Percentiles rank a stretch among this genome's conserved stretches.
phyloP scores from a whole-genome alignment of 1,140 invertebrate species.

The Mercenaria mercenaria region DNA sequence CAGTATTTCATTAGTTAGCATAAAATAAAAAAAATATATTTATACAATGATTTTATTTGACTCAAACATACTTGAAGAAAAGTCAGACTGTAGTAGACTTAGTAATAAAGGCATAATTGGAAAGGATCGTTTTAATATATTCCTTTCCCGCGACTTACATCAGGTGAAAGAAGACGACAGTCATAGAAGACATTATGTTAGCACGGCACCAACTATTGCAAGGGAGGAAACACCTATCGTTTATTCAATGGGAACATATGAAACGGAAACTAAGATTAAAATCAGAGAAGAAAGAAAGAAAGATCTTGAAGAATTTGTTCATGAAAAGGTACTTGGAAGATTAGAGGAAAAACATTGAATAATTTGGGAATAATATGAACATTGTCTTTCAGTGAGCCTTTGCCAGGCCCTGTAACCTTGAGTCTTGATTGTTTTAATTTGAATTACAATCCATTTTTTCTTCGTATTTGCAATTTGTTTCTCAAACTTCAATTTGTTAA shows the following conservation, averaged over 20 bases:
- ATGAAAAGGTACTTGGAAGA: constrained; percentile 57
- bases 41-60: too few species aligned
- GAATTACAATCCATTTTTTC: too few species aligned
- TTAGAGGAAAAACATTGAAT: background rate
- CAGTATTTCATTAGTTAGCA: too few species aligned
- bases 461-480: too few species aligned
- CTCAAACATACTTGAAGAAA: too few species aligned
- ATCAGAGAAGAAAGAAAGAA: constrained; percentile 39
- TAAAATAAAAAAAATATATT: too few species aligned
- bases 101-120: too few species aligned
- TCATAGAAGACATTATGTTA: background rate
- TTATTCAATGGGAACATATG: constrained; percentile 47
- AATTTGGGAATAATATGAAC: too few species aligned
- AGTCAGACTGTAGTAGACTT: too few species aligned
- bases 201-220: constrained; percentile 18
- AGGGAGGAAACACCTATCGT: constrained; percentile 53
- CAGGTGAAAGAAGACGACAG: constrained; percentile 13
- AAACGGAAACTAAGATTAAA: constrained; percentile 35
- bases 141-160: background rate
- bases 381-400: background rate
- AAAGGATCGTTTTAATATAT: background rate
- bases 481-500: background rate
- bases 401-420: constrained; percentile 37
- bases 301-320: constrained; percentile 41
- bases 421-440: background rate